Evolutionary conservation across 2,113 vertebrate species (phyloP).

Genomic region (Halichoeres trimaculatus): DNA sequence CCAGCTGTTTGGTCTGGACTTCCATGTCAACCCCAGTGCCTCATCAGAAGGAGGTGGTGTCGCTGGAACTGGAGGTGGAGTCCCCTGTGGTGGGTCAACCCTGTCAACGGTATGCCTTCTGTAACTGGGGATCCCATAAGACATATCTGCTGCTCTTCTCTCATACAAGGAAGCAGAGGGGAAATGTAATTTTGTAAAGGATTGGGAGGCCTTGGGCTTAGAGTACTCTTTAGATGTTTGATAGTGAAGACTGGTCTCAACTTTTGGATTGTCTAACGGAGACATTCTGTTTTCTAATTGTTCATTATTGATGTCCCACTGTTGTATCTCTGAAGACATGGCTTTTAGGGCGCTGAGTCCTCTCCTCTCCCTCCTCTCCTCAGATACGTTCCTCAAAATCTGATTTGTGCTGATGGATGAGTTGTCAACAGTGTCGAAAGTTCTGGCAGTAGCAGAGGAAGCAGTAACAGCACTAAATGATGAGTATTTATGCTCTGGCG

Average conservation of each 20-base stretch:
- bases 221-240: background rate
- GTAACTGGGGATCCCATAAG: constrained; percentile 36
- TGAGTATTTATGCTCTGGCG: constrained; percentile 30
- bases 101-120: constrained; percentile 38
- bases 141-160: constrained; percentile 26
- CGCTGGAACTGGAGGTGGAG: constrained; percentile 47
- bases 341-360: constrained; percentile 69
- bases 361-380: constrained; percentile 24
- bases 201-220: constrained; percentile 7
- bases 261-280: background rate
- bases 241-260: background rate
- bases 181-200: background rate
- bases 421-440: constrained; percentile 21
- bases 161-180: constrained; percentile 21
- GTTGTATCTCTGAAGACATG: constrained; percentile 56
- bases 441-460: constrained; percentile 18
- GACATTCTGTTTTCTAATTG: background rate
- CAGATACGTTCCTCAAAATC: background rate
- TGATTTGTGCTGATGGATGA: constrained; percentile 13
- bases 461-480: background rate
- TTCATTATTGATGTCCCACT: constrained; percentile 54
- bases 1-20: constrained; percentile 44
- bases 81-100: constrained; percentile 2
- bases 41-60: constrained; percentile 38
- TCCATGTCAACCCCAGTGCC: constrained; percentile 16